Base-by-base conservation (phyloP, 2,797 vertebrate genomes). In the Furcifer pardalis region DNA sequence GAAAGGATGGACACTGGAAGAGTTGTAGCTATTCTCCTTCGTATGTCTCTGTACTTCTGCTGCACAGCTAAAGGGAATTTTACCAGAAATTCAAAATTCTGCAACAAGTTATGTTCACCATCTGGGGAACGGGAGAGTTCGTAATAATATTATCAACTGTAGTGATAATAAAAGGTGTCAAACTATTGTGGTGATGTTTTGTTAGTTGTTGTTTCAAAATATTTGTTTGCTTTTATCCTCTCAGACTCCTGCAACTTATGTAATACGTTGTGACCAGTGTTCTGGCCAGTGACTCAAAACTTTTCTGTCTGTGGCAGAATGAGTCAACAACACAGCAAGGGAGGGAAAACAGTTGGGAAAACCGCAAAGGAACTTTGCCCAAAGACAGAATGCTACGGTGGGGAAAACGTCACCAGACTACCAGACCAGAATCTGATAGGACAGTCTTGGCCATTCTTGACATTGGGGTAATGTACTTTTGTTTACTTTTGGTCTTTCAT, bases 221-320 rank as follows among this genome's bases (percentile, higher is more conserved):
- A 27, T 7, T 81, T 86, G 23, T 65, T 80, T 37, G 27, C 52
- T 80, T 68, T 88, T 2, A 0, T 44, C 86, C 35, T n/a, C 0
- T 0, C 9, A 63, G 2, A 4, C 59, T 77, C 25, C 56, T 15
- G 66, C 30, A 37, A 44, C 40, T 77, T 68, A 82, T 83, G 52
- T 69, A 40, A 62, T 27, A 37, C n/a, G 3, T 12, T 60, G 10
- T 10, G 30, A 42, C n/a, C 52, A 19, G n/a, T 23, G 3, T 66
- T 52, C 56, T 77, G 30, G 27, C 0, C 23, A 37, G 25, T 85
- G 84, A 85, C 84, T 81, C 79, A 86, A 25, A 60, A 12, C 15
- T 69, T 71, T 76, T 46, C 13, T 69, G 63, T 65, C 65, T 77
- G 74, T 62, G 12, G 49, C 35, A 62, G 65, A 62, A 77, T 86